Conservation (phyloP, 2,888 invertebrate genomes). For the Lacanobia oleracea region DNA sequence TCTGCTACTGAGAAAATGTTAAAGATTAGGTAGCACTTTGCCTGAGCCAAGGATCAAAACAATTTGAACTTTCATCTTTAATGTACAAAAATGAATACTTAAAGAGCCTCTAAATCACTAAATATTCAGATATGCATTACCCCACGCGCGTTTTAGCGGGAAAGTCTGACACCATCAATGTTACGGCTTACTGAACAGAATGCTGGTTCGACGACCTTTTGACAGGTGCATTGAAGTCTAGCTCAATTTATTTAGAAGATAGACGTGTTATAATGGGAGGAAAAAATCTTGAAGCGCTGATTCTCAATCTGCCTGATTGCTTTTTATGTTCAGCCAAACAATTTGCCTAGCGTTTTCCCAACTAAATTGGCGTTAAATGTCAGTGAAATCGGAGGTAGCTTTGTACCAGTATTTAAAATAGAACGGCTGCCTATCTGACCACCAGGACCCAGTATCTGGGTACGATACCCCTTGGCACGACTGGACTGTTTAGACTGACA, state of each 20-base stretch:
- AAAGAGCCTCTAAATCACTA: constrained; percentile 15
- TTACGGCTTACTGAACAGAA: constrained; percentile 53
- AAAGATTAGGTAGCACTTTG: neutral
- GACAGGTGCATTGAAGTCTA: constrained; percentile 52
- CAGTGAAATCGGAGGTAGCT: too few species aligned
- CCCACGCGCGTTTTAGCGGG: constrained; percentile 20
- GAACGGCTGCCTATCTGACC: too few species aligned
- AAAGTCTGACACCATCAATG: constrained; percentile 23
- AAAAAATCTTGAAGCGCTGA: neutral
- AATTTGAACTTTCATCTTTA: neutral
- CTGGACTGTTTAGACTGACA: too few species aligned
- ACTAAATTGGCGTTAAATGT: too few species aligned
- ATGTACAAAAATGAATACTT: constrained; percentile 2
- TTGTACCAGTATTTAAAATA: too few species aligned
- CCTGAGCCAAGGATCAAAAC: neutral
- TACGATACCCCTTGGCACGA: too few species aligned
- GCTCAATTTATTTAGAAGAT: constrained; percentile 21
- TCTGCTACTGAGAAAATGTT: too few species aligned
- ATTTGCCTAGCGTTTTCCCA: too few species aligned
- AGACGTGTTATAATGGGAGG: too few species aligned
- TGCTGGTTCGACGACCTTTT: constrained; percentile 23
- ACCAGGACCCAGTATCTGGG: too few species aligned
- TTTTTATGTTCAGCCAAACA: neutral
- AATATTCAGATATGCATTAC: constrained; percentile 50
- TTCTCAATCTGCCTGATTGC: neutral